Percentiles rank a stretch among this genome's conserved stretches.
These are phyloP conservation scores for Azorinus chamasolen DNA, from an alignment of 2,888 invertebrate species.

Conservation along the genomic window DNA sequence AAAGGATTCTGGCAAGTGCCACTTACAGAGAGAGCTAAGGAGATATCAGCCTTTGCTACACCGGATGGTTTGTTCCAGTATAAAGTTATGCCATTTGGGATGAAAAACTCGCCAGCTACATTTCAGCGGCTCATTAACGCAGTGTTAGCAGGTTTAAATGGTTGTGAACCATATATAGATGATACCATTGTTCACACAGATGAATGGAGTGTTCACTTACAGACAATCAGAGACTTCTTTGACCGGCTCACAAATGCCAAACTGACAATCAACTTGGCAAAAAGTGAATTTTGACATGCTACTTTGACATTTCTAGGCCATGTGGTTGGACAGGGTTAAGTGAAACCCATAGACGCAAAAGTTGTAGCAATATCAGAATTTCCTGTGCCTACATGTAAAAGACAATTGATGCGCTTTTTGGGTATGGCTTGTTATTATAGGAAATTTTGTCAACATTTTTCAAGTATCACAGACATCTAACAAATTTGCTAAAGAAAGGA, in stretches of 20 bases:
- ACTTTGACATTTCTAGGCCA: too few relatives aligned
- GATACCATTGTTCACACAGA: constrained; percentile 38
- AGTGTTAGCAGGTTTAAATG: constrained; percentile 24
- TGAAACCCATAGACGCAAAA: constrained; percentile 47
- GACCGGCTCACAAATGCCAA: constrained; percentile 27
- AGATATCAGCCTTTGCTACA: constrained; percentile 65
- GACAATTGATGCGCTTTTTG: constrained; percentile 52
- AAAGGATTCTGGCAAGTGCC: constrained; percentile 55
- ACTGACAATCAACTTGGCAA: constrained; percentile 34
- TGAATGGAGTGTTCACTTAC: constrained; percentile 31
- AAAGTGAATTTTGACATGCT: constrained; percentile 41
- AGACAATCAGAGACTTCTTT: constrained; percentile 32
- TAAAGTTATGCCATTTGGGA: constrained; percentile 65
- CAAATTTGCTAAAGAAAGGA: constrained; percentile 7
- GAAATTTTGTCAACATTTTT: constrained; percentile 57
- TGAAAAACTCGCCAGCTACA: constrained; percentile 60
- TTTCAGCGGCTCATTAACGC: constrained; percentile 60
- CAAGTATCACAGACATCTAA: constrained; percentile 16
- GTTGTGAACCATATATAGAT: constrained; percentile 57
- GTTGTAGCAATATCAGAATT: constrained; percentile 39
- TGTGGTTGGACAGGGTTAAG: constrained; percentile 62
- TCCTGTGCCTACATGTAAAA: constrained; percentile 40
- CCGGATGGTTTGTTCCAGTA: constrained; percentile 59
- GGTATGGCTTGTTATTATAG: constrained; percentile 54
- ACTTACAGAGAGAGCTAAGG: constrained; percentile 55